Evolutionary conservation across 2,888 invertebrate species (phyloP), one percentile per base, ranked within the genome.

Genomic region (Eupithecia exiguata): DNA sequence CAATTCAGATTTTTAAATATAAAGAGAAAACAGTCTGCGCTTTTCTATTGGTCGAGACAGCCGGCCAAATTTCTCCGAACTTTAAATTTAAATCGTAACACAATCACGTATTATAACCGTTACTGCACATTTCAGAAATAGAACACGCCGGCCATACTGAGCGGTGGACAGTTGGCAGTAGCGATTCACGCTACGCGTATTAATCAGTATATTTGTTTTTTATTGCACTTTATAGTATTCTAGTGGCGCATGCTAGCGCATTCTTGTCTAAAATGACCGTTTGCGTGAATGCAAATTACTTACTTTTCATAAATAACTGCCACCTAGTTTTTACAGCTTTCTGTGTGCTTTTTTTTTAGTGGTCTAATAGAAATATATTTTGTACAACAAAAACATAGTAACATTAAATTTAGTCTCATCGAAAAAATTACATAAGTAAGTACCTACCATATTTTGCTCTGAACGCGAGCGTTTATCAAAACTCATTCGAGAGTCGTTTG

Each of bases 121-220:
- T 94, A 93, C 89, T 91, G 93, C 93, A 93, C 93, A 93, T 93
- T 94, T 93, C 92, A 92, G 87, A 93, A 93, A 92, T 94, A 92
- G 94, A 92, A 92, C 92, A 88, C 86, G 89, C 91, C 92, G 91
- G 93, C 92, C 94, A 94, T 94, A 92, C 89, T 87, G 91, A 94
- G 90, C 88, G 89, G 87, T 86, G 85, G 88, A 86, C 85, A 84
- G 85, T 86, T 86, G 86, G 84, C 87, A 82, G 92, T 91, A 89
- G 91, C 89, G 85, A 84, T 84, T 89, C 93, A 91, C 91, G 94
- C 84, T 81, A 83, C 79, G 94, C 86, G 89, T 93, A 92, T 91
- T 93, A 94, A 94, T 88, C 88, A 93, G 91, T 82, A 86, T 89
- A 91, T 92, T 92, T 91, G 88, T 92, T 93, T 92, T 92, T 91